These are phyloP conservation scores for Atta colombica DNA, from an alignment of 1,140 invertebrate genomes.

Conservation along the genomic window DNA sequence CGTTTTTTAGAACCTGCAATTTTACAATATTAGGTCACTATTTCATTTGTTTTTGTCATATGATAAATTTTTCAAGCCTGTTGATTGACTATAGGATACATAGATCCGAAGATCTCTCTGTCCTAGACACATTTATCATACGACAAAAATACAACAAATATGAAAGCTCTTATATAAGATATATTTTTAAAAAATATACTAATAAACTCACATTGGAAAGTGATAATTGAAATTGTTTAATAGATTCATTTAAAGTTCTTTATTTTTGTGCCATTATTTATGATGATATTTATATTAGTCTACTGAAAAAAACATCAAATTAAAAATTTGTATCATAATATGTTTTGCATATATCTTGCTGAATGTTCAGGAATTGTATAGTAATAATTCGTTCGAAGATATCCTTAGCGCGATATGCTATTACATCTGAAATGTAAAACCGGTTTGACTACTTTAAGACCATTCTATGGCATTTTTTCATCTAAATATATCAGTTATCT, in stretches of 20 bases:
- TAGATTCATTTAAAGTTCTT: neutral
- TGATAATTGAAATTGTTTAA: neutral
- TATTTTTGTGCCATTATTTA: neutral
- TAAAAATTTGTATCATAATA: too few species aligned
- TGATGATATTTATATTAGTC: neutral
- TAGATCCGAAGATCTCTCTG: too few species aligned
- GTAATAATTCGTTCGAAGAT: neutral
- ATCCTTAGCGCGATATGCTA: neutral
- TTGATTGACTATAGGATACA: too few species aligned
- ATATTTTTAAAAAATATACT: neutral
- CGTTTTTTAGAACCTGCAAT: neutral
- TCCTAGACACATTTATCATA: too few species aligned
- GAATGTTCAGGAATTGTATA: neutral
- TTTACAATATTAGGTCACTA: neutral
- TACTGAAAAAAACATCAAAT: neutral
- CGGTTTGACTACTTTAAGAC: slow-evolving; percentile 37
- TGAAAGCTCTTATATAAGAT: too few species aligned
- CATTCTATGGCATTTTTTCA: neutral
- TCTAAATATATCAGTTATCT: slow-evolving; percentile 5
- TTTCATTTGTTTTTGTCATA: too few species aligned
- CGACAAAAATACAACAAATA: too few species aligned
- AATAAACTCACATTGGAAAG: neutral
- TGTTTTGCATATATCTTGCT: too few species aligned
- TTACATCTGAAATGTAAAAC: slow-evolving; percentile 13
- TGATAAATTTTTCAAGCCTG: too few species aligned